These are phyloP conservation scores for Eunapius fragilis DNA, from an alignment of 37 sponge, comb jelly and placozoan genomes.

Conservation along the genomic window DNA sequence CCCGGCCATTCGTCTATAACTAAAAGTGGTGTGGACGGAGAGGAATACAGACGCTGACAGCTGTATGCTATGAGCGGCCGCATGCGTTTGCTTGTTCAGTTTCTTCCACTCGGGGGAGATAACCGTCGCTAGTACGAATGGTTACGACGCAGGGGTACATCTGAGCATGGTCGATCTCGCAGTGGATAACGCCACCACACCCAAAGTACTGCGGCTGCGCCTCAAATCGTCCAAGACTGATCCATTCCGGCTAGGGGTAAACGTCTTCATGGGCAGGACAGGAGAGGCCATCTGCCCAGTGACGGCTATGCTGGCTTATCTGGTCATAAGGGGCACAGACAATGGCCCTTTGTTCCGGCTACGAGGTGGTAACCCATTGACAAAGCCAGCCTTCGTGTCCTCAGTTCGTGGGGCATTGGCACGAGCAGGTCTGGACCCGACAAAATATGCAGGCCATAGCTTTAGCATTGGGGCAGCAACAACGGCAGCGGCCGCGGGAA, in stretches of 20 bases:
- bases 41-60: not conserved
- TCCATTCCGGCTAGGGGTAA: slow-evolving; percentile 24
- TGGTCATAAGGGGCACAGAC: not conserved
- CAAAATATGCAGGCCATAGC: slow-evolving; percentile 20
- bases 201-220: not conserved
- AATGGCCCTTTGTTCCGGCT: slow-evolving; percentile 12
- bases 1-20: not conserved
- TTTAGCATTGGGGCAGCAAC: slow-evolving; percentile 45
- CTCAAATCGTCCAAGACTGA: slow-evolving; percentile 29
- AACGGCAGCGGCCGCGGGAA: slow-evolving; percentile 11
- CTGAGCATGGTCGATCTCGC: slow-evolving; percentile 10
- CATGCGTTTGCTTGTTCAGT: slow-evolving; percentile 26
- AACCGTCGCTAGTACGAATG: not conserved
- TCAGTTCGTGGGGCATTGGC: not conserved
- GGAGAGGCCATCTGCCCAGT: slow-evolving; percentile 19
- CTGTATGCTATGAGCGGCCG: slow-evolving; percentile 39
- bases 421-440: slow-evolving; percentile 13
- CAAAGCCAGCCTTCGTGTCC: slow-evolving; percentile 2
- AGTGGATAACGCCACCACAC: not conserved
- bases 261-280: slow-evolving; percentile 11
- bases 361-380: not conserved
- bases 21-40: not conserved
- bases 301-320: slow-evolving; percentile 18
- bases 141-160: slow-evolving; percentile 22
- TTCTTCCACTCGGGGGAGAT: slow-evolving; percentile 29